Evolutionary conservation across 2,888 invertebrate species (phyloP).

Genomic region (Ichneumon xanthorius): DNA sequence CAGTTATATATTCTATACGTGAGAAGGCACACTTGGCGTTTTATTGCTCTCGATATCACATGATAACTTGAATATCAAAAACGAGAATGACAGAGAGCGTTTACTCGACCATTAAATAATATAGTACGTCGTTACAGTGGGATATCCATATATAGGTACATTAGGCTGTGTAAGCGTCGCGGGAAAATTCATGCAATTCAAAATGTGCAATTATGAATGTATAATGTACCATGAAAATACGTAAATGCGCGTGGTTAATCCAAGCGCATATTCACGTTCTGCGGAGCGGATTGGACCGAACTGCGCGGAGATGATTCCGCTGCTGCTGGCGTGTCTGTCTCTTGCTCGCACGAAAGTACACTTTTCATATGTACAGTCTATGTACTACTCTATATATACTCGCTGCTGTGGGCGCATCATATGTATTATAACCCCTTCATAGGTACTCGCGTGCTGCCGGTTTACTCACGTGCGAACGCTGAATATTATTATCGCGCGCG

Average conservation of each 20-base stretch:
- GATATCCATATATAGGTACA: neutral
- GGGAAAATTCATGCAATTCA: conserved; percentile 55
- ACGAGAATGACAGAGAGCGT: conserved; percentile 7
- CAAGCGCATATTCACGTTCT: conserved; percentile 47
- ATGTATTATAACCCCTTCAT: conserved; percentile 62
- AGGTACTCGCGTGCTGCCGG: conserved; percentile 70
- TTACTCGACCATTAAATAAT: conserved; percentile 46
- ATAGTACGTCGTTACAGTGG: conserved; percentile 6
- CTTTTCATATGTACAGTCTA: conserved; percentile 24
- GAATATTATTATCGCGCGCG: conserved; percentile 71
- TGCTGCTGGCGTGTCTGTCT: conserved; percentile 46
- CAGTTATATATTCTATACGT: conserved; percentile 10
- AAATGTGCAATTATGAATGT: conserved; percentile 59
- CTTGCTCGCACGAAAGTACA: conserved; percentile 30
- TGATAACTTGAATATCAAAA: conserved; percentile 48
- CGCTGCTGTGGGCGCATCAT: conserved; percentile 25
- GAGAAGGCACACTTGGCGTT: conserved; percentile 48
- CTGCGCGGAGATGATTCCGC: neutral
- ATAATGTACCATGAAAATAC: conserved; percentile 63
- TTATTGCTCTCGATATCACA: conserved; percentile 49
- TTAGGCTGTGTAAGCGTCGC: conserved; percentile 34
- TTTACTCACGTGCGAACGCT: conserved; percentile 71
- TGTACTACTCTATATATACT: conserved; percentile 6
- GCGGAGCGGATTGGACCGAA: neutral
- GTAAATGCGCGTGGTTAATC: conserved; percentile 60